These are phyloP conservation scores for Neodiprion fabricii DNA, from an alignment of 1,140 invertebrate species.

Conservation along the genomic window DNA sequence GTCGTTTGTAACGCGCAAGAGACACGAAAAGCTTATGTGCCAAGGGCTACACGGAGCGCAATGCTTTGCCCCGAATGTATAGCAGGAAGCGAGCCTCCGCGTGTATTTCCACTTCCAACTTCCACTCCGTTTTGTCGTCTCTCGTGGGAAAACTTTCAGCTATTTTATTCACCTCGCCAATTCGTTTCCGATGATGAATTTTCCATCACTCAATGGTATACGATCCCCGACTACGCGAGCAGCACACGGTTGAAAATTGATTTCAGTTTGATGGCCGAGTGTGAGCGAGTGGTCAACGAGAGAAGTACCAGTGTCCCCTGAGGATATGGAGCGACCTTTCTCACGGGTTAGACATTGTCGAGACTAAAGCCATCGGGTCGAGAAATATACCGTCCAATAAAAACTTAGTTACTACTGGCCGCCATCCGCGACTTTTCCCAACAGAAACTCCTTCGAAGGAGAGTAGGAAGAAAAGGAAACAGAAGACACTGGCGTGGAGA, in stretches of 20 bases:
- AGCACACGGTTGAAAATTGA: not conserved
- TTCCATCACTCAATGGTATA: too few species aligned
- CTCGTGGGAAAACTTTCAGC: too few species aligned
- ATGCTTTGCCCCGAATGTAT: not conserved
- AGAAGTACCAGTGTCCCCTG: not conserved
- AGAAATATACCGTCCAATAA: slow-evolving; percentile 59
- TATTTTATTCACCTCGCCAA: too few species aligned
- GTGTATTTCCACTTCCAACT: too few species aligned
- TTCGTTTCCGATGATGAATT: too few species aligned
- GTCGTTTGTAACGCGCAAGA: slow-evolving; percentile 49
- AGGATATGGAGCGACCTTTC: slow-evolving; percentile 51
- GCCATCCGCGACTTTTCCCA: slow-evolving; percentile 26
- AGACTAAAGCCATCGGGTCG: slow-evolving; percentile 55
- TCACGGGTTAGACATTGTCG: slow-evolving; percentile 53
- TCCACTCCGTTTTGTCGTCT: too few species aligned
- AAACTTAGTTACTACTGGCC: slow-evolving; percentile 55
- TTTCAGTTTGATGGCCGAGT: not conserved
- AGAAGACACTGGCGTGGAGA: slow-evolving; percentile 8
- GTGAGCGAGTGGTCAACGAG: not conserved
- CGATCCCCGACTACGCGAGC: too few species aligned
- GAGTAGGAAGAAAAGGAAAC: not conserved
- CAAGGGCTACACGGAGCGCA: slow-evolving; percentile 46
- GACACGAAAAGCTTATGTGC: slow-evolving; percentile 55
- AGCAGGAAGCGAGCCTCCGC: too few species aligned
- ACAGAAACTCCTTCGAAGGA: not conserved